Evolutionary conservation across 2,113 vertebrate species (phyloP), one percentile per base, ranked within the genome.

Genomic region (Nannobrachium achirus): DNA sequence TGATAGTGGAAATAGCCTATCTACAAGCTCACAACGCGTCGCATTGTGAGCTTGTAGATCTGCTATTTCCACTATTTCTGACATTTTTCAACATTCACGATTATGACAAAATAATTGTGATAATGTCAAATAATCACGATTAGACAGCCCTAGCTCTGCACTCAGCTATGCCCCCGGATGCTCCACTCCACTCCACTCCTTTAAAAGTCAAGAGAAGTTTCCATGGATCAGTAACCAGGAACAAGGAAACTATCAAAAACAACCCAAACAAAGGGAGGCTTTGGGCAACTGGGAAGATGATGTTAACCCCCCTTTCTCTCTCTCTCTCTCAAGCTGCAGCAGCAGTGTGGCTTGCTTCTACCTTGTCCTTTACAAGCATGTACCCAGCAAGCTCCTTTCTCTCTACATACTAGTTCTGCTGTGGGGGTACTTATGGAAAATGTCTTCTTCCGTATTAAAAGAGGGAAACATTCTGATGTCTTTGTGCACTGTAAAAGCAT

Each of bases 221-320:
- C 41, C 56, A 75, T 65, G 46, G 73, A 75, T 79, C 65, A 64
- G 49, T 51, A 51, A 70, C 45, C 46, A 11, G 33, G 51, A 50
- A 77, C 62, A 66, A 76, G 63, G 63, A 57, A 71, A 71, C 44
- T 9, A 42, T 49, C 63, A 63, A 44, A 78, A 72, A 59, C 56
- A 60, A 33, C 20, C 56, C 51, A 69, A 63, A 71, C 39, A 70
- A 56, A 41, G 19, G 8, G 2, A 50, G 15, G 33, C 8, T 60
- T 25, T 20, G 11, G 38, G 50, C 16, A 25, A 39, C 42, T 56
- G 16, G 40, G 65, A 48, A 45, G 62, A 10, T 41, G 25, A 44
- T 9, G 25, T 9, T 44, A 49, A 10, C 18, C 40, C 11, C 7
- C 18, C 15, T 3, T 10, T n/a, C n/a, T n/a, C 0, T 1, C 62